Conservation (phyloP, 2,888 invertebrate genomes). For the Acleris holmiana region DNA sequence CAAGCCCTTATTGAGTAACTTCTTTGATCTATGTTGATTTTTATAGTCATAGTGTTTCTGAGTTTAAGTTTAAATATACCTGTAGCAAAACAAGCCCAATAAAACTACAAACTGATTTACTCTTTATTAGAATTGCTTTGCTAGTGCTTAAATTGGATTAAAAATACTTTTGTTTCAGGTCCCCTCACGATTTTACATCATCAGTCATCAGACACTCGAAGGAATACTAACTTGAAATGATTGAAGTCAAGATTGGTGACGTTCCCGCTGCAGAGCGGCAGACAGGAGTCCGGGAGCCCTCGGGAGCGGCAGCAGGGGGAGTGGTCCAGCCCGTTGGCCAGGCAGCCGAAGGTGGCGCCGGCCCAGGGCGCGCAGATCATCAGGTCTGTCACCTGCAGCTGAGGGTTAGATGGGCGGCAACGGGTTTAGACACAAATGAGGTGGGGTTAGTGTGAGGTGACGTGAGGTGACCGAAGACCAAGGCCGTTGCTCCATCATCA, state of each 20-base stretch:
- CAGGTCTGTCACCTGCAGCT: conserved; percentile 90
- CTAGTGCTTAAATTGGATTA: too few species aligned
- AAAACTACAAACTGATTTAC: too few species aligned
- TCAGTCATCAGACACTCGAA: too few species aligned
- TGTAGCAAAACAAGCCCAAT: too few species aligned
- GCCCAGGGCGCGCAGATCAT: conserved; percentile 97
- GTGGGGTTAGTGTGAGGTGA: conserved; percentile 39
- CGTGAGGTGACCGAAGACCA: conserved; percentile 33
- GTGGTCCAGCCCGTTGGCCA: conserved; percentile 92
- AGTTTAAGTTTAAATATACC: too few species aligned
- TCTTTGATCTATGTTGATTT: too few species aligned
- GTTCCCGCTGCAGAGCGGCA: conserved; percentile 91
- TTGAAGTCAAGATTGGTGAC: conserved; percentile 91
- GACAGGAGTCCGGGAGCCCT: conserved; percentile 90
- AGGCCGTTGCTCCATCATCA: not conserved
- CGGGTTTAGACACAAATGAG: conserved; percentile 74
- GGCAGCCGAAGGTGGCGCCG: conserved; percentile 90
- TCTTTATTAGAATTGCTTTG: too few species aligned
- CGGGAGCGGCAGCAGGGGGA: conserved; percentile 90
- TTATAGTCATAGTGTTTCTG: too few species aligned
- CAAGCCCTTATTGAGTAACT: too few species aligned
- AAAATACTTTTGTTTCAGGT: too few species aligned
- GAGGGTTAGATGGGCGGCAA: conserved; percentile 62
- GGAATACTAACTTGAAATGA: conserved; percentile 90
- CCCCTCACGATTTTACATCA: too few species aligned